phyloP scores from a whole-genome alignment of 2,888 invertebrate species.

The Hetaerina titia region DNA sequence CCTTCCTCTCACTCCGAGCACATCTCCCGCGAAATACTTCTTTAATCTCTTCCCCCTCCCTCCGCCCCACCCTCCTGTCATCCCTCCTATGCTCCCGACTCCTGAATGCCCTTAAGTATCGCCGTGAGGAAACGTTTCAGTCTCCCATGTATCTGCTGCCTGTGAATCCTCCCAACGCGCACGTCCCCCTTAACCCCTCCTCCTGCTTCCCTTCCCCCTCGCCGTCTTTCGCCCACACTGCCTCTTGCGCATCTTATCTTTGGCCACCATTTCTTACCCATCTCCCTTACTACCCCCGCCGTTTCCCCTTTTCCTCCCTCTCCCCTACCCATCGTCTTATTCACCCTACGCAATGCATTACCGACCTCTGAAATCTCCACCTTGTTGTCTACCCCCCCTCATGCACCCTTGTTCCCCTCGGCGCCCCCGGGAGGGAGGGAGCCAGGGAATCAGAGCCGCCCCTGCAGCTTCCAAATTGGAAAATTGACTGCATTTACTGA shows the following conservation, averaged over 20 bases:
- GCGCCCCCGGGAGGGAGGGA: no score
- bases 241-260: not conserved
- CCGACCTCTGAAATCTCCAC: not conserved
- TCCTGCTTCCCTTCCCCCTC: not conserved
- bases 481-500: no score
- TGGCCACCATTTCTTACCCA: not conserved
- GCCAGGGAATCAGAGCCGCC: no score
- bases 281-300: not conserved
- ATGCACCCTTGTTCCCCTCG: no score
- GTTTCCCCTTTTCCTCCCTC: not conserved
- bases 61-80: not conserved
- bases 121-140: not conserved
- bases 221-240: not conserved
- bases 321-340: not conserved
- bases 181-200: not conserved
- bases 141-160: not conserved
- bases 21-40: not conserved
- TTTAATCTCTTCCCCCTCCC: not conserved
- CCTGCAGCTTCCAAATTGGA: no score
- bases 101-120: not conserved
- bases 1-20: not conserved
- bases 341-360: not conserved
- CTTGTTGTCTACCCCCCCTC: not conserved
- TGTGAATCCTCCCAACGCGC: not conserved
- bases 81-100: not conserved